Evolutionary conservation across 92 coral and sea anemone species (phyloP).

Genomic region (Hydrozoanthus gracilis): DNA sequence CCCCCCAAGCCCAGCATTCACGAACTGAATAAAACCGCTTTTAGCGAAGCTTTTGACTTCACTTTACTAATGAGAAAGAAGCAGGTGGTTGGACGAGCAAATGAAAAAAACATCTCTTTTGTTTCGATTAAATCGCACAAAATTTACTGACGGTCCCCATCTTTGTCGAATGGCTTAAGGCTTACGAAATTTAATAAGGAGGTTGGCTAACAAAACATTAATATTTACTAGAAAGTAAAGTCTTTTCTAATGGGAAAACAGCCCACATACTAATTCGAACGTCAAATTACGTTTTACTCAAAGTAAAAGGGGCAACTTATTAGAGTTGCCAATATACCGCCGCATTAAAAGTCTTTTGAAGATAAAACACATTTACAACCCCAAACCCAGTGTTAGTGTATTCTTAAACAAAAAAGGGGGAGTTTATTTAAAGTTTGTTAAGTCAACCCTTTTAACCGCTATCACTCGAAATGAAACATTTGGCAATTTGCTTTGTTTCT

Average conservation of each 20-base stretch:
- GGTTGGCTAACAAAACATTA: slow-evolving; percentile 24
- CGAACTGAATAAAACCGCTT: neutral
- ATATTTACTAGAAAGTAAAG: slow-evolving; percentile 31
- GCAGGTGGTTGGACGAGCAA: slow-evolving; percentile 75
- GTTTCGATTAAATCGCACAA: slow-evolving; percentile 70
- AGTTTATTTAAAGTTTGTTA: slow-evolving; percentile 48
- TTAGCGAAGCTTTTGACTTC: neutral
- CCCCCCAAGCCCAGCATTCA: neutral
- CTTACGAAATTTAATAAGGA: slow-evolving; percentile 55
- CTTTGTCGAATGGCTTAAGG: slow-evolving; percentile 78
- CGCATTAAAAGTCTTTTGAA: neutral
- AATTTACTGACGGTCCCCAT: slow-evolving; percentile 79
- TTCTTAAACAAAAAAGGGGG: slow-evolving; percentile 33
- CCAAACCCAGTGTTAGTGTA: slow-evolving; percentile 3
- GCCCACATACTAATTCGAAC: slow-evolving; percentile 10
- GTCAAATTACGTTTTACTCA: neutral
- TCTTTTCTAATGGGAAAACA: slow-evolving; percentile 16
- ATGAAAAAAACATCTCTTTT: slow-evolving; percentile 73
- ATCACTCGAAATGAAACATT: slow-evolving; percentile 50
- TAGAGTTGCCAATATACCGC: too few relatives aligned
- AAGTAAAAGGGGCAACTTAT: neutral
- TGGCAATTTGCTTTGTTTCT: slow-evolving; percentile 36
- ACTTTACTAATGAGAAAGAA: slow-evolving; percentile 59
- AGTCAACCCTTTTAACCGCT: slow-evolving; percentile 44
- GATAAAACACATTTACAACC: slow-evolving; percentile 27